A percentile compares a stretch with the other conserved stretches of the same genome.
These are phyloP conservation scores for Calliphora vicina DNA, from an alignment of 1,140 invertebrate genomes.

Conservation along the genomic window DNA sequence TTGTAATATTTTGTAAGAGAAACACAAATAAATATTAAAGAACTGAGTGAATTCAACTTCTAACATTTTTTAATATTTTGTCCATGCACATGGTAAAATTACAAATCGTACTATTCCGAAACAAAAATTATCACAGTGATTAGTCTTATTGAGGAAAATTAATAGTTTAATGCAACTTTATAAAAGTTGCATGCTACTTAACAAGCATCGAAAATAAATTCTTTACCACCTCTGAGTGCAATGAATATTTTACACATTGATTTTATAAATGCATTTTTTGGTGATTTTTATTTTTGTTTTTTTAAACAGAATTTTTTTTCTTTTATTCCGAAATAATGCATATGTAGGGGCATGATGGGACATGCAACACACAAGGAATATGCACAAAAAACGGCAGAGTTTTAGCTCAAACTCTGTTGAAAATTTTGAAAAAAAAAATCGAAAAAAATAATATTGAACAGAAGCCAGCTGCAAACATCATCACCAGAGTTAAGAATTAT, in stretches of 20 bases:
- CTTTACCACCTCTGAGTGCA: not conserved
- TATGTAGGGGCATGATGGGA: not conserved
- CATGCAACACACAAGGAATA: not conserved
- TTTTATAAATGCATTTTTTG: not conserved
- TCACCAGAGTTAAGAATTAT: not conserved
- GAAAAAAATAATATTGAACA: not conserved
- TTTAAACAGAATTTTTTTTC: not conserved
- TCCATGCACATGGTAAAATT: too few species aligned
- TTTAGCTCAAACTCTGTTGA: not conserved
- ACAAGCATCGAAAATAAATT: too few species aligned
- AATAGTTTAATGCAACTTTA: too few species aligned
- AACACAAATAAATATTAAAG: too few species aligned
- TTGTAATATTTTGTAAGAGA: too few species aligned
- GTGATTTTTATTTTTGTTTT: not conserved
- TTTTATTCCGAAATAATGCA: not conserved
- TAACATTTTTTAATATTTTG: too few species aligned
- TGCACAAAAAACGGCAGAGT: not conserved
- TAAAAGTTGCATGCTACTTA: too few species aligned
- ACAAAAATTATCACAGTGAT: too few species aligned
- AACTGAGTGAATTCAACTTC: too few species aligned
- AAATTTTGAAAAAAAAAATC: not conserved
- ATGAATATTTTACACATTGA: not conserved
- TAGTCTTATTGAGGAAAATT: too few species aligned
- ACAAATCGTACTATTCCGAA: too few species aligned
- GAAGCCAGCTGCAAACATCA: constrained; percentile 15